Evolutionary conservation across 2,888 invertebrate species (phyloP), one percentile per base, ranked within the genome.

Genomic region (Protodeltote pygarga): DNA sequence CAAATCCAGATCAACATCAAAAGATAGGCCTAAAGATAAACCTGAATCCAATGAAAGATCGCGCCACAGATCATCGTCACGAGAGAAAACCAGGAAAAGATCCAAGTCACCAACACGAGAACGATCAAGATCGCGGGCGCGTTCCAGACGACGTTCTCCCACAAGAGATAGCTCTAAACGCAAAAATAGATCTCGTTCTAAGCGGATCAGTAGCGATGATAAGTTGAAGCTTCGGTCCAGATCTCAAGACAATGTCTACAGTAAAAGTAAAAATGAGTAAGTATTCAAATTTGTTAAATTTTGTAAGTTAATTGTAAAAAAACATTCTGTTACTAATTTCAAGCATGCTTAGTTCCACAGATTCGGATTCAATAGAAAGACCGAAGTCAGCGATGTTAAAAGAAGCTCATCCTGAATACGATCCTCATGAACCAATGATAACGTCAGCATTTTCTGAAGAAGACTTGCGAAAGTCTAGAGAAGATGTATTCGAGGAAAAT

Each of bases 361-460:
- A 91, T 78, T 89, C 90, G 2, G 92, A 92, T 65, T 87, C 89
- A 27, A 54, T 89, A 45, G 92, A 92, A 57, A 79, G 92, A 54
- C 92, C 92, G 1, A 92, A 92, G 63, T 92, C 92, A 0, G 92
- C 91, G 0, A 88, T 85, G 83, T 69, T 84, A 58, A 92, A 91
- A 52, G 92, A 92, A 50, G 69, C 75, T 5, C 92, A 92, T 44
- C 92, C 92, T 0, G 92, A 89, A 54, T 92, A 92, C 50, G 92
- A 92, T 60, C 92, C 92, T 0, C 92, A 92, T 60, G 92, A 91
- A 65, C 90, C 91, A 6, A 92, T 92, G 92, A 90, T 92, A 55
- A 92, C 92, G 1, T 92, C 92, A 0, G 92, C 92, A 3, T 85
- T 90, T 55, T 91, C 91, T 1, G 92, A 92, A 53, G 92, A 92